Base-by-base conservation (phyloP, 2,113 vertebrate genomes). In the Zapus hudsonius region DNA sequence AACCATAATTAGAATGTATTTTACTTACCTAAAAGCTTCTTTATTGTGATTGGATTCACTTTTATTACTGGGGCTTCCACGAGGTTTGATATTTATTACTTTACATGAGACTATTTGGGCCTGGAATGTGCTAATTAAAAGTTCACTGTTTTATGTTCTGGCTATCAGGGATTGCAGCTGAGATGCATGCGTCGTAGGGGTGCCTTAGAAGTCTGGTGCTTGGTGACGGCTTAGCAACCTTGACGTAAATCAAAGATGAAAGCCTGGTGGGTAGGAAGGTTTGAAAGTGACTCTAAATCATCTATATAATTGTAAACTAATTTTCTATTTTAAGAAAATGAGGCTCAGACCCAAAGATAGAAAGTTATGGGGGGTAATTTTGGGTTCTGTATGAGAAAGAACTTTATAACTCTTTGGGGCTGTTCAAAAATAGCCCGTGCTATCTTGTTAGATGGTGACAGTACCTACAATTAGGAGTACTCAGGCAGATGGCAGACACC, bases 1-100 rank as follows among this genome's bases (percentile, higher is more conserved):
- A 66, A 74, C 90, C 81, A n/a, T 81, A 88, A 84, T 59, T 63
- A 80, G 92, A 92, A 64, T 84, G n/a, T 40, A 63, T 90, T 88
- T 76, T 42, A 75, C 36, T 73, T 94, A 92, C 80, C 52, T 66
- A 33, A 82, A 19, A 70, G 12, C 15, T 64, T 84, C 44, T 95
- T 95, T 92, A 76, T 52, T 85, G 20, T 73, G 61, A 81, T 88
- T 92, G 82, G 66, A 55, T 61, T 96, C 36, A 38, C 27, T 40
- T 9, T 91, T 69, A 76, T 93, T 86, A 78, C 33, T 2, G 20
- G 67, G 76, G 42, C 66, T 95, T 74, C 16, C n/a, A 11, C 74
- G 80, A 69, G 36, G 84, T 87, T 86, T 89, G 86, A 83, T 59
- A 42, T 91, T 76, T 66, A 38, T 64, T 84, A 69, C 57, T 86